phyloP scores from a whole-genome alignment of 2,888 invertebrate genomes.

The Mythimna lalbum region DNA sequence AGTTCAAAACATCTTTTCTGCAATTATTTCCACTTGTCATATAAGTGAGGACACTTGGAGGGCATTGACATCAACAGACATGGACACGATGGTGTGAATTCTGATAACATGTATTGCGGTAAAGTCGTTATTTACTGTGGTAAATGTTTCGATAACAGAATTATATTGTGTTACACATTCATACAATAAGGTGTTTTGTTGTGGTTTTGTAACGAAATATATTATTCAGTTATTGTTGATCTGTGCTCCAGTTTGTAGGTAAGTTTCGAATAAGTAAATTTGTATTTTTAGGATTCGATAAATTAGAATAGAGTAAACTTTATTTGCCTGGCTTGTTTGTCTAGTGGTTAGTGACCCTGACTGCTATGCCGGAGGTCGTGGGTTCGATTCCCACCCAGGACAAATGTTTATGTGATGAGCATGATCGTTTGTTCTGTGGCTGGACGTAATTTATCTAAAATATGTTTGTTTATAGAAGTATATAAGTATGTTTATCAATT shows the following conservation, averaged over 20 bases:
- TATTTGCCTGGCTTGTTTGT: too few species aligned
- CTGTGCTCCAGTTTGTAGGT: neutral
- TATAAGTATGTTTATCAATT: too few species aligned
- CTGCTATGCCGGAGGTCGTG: too few species aligned
- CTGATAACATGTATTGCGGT: neutral
- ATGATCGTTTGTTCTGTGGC: too few species aligned
- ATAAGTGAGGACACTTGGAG: too few species aligned
- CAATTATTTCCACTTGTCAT: neutral
- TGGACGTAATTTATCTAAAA: too few species aligned
- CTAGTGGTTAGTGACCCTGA: too few species aligned
- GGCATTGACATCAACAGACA: neutral
- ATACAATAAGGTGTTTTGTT: neutral
- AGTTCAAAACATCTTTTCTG: neutral
- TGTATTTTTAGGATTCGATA: too few species aligned
- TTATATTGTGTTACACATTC: constrained; percentile 3
- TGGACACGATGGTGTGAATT: neutral
- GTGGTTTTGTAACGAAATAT: neutral
- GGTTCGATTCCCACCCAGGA: too few species aligned
- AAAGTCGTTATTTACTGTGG: neutral
- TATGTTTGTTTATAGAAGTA: too few species aligned
- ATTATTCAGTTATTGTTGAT: constrained; percentile 1
- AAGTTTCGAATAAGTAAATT: neutral
- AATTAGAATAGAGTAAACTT: too few species aligned
- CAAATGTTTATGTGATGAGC: too few species aligned
- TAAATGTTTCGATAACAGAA: neutral